Percentiles rank a stretch among this genome's conserved stretches.
These are phyloP conservation scores for Xylota sylvarum DNA, from an alignment of 2,888 invertebrate species.

Conservation along the genomic window DNA sequence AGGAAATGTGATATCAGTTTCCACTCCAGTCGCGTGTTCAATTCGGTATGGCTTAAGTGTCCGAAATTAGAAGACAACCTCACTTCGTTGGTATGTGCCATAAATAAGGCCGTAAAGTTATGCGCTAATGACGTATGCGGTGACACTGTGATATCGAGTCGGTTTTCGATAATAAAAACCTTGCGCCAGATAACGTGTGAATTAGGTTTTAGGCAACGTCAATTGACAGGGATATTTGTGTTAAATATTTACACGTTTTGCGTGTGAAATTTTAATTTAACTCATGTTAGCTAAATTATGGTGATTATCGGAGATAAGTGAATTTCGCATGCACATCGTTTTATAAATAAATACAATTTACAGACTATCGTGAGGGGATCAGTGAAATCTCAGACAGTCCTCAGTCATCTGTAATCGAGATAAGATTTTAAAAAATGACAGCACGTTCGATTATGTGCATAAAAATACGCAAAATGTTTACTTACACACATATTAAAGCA, in stretches of 20 bases:
- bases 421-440: no score
- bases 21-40: slow-evolving; percentile 13
- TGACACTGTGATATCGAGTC: background rate
- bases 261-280: slow-evolving; percentile 8
- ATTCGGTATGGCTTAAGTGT: slow-evolving; percentile 5
- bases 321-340: background rate
- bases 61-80: slow-evolving; percentile 20
- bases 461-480: no score
- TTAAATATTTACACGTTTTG: slow-evolving; percentile 14
- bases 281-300: background rate
- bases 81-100: slow-evolving; percentile 14
- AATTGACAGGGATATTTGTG: slow-evolving; percentile 10
- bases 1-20: slow-evolving; percentile 43
- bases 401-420: no score
- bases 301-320: background rate
- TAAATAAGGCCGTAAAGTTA: slow-evolving; percentile 7
- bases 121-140: slow-evolving; percentile 2
- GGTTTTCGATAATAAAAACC: slow-evolving; percentile 33
- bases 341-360: background rate
- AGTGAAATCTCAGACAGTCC: no score
- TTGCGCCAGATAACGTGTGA: slow-evolving; percentile 47
- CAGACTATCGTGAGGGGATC: background rate
- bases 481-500: no score
- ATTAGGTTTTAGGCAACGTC: slow-evolving; percentile 16
- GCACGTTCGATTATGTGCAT: no score